Conservation (phyloP, 2,888 invertebrate species). For the Aporophyla nigra region DNA sequence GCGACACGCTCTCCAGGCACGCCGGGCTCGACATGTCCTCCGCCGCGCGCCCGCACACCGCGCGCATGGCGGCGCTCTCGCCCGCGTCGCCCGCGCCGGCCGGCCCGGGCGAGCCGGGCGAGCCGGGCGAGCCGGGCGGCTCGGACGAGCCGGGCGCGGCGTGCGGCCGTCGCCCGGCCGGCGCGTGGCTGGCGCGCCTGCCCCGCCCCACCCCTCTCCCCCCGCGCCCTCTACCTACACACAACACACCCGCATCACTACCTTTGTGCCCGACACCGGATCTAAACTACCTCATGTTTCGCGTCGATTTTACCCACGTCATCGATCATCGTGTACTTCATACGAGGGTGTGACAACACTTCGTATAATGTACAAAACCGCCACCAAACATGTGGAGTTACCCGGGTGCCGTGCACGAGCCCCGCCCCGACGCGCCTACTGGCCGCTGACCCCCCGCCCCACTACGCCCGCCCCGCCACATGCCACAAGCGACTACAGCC, state of each 20-base stretch:
- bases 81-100: conserved; percentile 74
- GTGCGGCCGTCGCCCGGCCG: conserved; percentile 65
- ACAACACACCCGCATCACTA: conserved; percentile 49
- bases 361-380: neutral
- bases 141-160: conserved; percentile 67
- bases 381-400: neutral
- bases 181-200: conserved; percentile 76
- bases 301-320: neutral
- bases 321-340: neutral
- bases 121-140: conserved; percentile 83
- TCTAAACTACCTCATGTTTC: neutral
- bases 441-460: neutral
- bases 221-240: conserved; percentile 45
- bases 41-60: conserved; percentile 84
- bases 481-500: conserved; percentile 33
- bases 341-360: neutral
- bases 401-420: neutral
- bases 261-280: neutral
- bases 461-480: conserved; percentile 18
- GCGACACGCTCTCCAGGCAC: conserved; percentile 82
- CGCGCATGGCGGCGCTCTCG: conserved; percentile 65
- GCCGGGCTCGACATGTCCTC: conserved; percentile 69
- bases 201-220: conserved; percentile 42
- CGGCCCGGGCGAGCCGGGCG: conserved; percentile 80
- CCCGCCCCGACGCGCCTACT: conserved; percentile 12